These are phyloP conservation scores for Perizoma flavofasciatum DNA, from an alignment of 2,888 invertebrate genomes.

Conservation along the genomic window DNA sequence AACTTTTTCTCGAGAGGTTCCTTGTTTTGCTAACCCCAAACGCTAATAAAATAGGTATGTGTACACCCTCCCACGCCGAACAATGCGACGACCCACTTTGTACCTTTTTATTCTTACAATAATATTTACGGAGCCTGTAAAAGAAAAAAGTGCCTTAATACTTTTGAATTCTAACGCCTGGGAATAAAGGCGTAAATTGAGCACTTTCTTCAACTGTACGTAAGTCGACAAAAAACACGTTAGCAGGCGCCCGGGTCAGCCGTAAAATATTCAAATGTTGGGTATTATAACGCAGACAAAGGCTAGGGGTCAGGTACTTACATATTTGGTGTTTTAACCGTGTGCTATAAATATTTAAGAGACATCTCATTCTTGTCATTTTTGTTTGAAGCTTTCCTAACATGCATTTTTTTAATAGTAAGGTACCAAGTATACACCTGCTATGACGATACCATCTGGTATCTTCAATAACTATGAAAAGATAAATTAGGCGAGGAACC, in stretches of 20 bases:
- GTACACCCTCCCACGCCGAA: conserved; percentile 31
- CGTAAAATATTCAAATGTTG: conserved; percentile 66
- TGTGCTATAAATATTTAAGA: conserved; percentile 45
- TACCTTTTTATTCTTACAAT: conserved; percentile 39
- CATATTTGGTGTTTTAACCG: conserved; percentile 43
- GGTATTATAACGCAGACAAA: conserved; percentile 55
- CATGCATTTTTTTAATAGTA: background rate
- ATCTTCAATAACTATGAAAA: conserved; percentile 47
- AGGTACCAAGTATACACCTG: conserved; percentile 35
- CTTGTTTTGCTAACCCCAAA: conserved; percentile 35
- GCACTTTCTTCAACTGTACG: conserved; percentile 31
- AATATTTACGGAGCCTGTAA: conserved; percentile 34
- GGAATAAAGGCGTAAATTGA: conserved; percentile 28
- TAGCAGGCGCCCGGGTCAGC: conserved; percentile 48
- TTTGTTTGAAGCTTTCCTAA: conserved; percentile 16
- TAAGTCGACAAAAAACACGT: conserved; percentile 48
- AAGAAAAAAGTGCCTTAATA: conserved; percentile 27
- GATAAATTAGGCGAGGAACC: conserved; percentile 72
- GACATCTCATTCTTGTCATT: conserved; percentile 36
- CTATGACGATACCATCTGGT: too few relatives aligned
- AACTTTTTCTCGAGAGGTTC: conserved; percentile 31
- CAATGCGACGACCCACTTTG: conserved; percentile 39
- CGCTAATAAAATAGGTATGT: conserved; percentile 37
- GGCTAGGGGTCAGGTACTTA: conserved; percentile 40
- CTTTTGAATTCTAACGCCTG: conserved; percentile 28